Conservation (phyloP, 92 coral and sea anemone species). For the Paramuricea clavata region DNA sequence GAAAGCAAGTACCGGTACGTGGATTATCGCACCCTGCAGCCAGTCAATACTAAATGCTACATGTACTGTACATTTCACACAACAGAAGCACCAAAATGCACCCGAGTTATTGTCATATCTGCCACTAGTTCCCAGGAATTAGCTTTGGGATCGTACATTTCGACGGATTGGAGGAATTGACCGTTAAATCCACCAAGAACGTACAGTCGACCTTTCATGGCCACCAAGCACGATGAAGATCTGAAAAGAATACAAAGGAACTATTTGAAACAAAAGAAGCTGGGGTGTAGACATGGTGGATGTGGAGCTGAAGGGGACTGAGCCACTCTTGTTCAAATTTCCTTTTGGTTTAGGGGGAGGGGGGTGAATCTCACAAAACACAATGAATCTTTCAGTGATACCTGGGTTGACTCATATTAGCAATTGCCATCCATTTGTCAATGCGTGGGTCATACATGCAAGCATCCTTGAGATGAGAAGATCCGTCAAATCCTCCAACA, state of each 20-base stretch:
- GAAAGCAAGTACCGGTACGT: too few species aligned
- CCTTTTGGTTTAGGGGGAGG: too few species aligned
- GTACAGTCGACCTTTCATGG: conserved; percentile 91
- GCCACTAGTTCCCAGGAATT: conserved; percentile 83
- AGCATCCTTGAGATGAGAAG: conserved; percentile 86
- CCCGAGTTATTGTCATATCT: conserved; percentile 87
- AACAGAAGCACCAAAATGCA: conserved; percentile 93
- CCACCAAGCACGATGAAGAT: conserved; percentile 86
- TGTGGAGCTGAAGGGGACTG: too few species aligned
- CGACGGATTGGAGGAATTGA: conserved; percentile 90
- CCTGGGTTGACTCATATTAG: conserved; percentile 76
- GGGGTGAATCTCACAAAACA: background rate
- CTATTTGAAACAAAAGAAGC: too few species aligned
- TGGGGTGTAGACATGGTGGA: too few species aligned
- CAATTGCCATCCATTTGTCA: conserved; percentile 76
- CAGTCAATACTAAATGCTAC: too few species aligned
- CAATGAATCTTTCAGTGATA: background rate
- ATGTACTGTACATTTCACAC: conserved; percentile 61
- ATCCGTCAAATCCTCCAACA: conserved; percentile 96
- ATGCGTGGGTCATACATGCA: conserved; percentile 89
- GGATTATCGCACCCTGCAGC: too few species aligned
- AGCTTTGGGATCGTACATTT: conserved; percentile 82
- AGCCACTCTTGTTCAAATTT: background rate
- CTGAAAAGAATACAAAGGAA: too few species aligned
- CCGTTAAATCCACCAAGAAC: conserved; percentile 95